Conservation (phyloP, 2,797 vertebrate genomes). For the Silurus lanzhouensis region DNA sequence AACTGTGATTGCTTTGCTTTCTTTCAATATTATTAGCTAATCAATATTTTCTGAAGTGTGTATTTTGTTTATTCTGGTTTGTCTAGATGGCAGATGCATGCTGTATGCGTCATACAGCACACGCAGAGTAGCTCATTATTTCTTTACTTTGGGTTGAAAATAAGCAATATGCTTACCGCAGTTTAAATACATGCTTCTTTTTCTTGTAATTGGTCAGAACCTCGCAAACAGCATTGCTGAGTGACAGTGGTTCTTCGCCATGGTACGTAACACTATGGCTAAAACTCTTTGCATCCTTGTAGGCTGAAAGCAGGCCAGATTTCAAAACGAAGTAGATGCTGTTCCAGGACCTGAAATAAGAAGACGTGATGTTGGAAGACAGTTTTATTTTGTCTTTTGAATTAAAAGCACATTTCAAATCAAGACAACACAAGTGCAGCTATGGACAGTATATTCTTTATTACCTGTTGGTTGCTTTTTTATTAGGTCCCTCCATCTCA, state of each 20-base stretch:
- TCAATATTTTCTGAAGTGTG: background rate
- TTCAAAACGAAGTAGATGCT: constrained; percentile 91
- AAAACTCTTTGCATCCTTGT: constrained; percentile 90
- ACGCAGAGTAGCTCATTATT: background rate
- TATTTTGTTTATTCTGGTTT: background rate
- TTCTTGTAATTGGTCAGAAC: constrained; percentile 90
- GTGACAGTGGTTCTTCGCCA: constrained; percentile 84
- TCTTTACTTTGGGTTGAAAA: background rate
- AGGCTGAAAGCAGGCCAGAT: constrained; percentile 83
- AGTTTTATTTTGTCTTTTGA: background rate
- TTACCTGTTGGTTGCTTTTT: constrained; percentile 90
- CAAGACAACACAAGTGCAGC: background rate
- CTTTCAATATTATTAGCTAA: background rate
- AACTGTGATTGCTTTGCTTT: background rate
- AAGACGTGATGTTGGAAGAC: background rate
- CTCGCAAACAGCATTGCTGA: constrained; percentile 83
- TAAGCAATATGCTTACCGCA: constrained; percentile 76
- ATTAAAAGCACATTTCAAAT: background rate
- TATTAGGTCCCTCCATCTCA: constrained; percentile 86
- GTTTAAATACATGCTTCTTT: constrained; percentile 91
- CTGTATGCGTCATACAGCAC: background rate
- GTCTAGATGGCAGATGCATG: too few relatives aligned
- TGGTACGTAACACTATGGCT: constrained; percentile 84
- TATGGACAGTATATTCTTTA: background rate
- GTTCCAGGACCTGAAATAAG: constrained; percentile 87